Evolutionary conservation across 2,797 vertebrate species (phyloP).

Genomic region (Kryptolebias ocellatus): DNA sequence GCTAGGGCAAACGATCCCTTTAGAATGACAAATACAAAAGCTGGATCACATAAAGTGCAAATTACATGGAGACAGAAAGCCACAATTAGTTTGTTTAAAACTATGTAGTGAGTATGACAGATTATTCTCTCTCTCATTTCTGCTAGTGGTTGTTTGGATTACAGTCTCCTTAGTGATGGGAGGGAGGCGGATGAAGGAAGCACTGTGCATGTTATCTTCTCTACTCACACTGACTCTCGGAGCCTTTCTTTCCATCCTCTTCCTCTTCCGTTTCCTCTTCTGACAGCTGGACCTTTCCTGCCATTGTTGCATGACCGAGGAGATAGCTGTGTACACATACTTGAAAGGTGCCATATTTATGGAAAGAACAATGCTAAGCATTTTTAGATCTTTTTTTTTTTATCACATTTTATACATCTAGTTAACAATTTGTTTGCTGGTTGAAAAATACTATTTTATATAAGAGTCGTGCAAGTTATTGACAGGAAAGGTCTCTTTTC

Average conservation of each 20-base stretch:
- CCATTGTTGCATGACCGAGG: slow-evolving; percentile 67
- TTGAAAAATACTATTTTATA: no score
- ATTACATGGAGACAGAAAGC: slow-evolving; percentile 10
- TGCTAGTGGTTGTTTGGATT: slow-evolving; percentile 33
- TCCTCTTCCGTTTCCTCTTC: slow-evolving; percentile 58
- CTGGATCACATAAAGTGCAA: slow-evolving; percentile 5
- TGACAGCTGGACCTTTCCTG: slow-evolving; percentile 80
- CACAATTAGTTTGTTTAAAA: neutral
- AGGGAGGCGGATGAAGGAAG: slow-evolving; percentile 68
- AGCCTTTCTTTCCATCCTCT: slow-evolving; percentile 75
- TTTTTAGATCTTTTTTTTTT: slow-evolving; percentile 14
- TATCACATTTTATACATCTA: neutral
- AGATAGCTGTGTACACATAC: slow-evolving; percentile 23
- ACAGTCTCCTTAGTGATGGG: slow-evolving; percentile 51
- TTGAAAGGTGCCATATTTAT: slow-evolving; percentile 35
- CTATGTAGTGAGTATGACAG: slow-evolving; percentile 6
- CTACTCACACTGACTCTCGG: slow-evolving; percentile 72
- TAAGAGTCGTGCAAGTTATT: neutral
- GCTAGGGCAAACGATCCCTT: slow-evolving; percentile 1
- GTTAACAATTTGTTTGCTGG: no score
- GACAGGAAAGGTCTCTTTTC: slow-evolving; percentile 17
- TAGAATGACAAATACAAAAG: slow-evolving; percentile 9
- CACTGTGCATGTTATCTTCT: slow-evolving; percentile 71
- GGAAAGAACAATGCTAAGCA: slow-evolving; percentile 22
- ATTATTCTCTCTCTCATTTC: slow-evolving; percentile 10